These are phyloP conservation scores for Heptranchias perlo DNA, from an alignment of 2,113 vertebrate species.

Conservation along the genomic window DNA sequence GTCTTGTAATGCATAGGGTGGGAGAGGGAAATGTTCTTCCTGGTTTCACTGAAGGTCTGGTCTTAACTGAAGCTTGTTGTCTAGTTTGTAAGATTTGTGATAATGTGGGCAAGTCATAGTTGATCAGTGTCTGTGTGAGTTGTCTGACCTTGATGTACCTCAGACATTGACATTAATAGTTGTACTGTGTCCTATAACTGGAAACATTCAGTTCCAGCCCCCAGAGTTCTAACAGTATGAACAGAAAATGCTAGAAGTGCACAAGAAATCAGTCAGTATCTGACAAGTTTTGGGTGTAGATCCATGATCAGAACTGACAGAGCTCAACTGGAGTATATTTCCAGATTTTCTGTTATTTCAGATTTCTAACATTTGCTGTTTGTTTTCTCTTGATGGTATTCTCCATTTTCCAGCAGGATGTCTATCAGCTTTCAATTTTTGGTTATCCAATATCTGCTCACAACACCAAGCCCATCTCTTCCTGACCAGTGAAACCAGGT, in stretches of 20 bases:
- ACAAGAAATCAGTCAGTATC: not conserved
- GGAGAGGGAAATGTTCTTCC: not conserved
- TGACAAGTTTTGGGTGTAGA: not conserved
- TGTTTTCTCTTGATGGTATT: not conserved
- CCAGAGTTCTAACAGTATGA: not conserved
- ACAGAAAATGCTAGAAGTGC: not conserved
- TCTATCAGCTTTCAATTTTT: not conserved
- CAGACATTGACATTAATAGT: not conserved
- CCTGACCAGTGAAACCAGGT: not conserved
- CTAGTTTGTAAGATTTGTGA: not conserved
- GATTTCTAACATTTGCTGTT: not conserved
- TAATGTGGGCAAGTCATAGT: not conserved
- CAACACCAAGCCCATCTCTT: not conserved
- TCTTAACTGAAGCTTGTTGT: constrained; percentile 15
- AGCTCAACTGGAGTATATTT: not conserved
- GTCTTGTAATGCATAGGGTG: not conserved
- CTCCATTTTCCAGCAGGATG: not conserved
- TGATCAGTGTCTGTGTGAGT: constrained; percentile 19
- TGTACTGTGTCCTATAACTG: not conserved
- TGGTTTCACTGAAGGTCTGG: not conserved
- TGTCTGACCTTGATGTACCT: not conserved
- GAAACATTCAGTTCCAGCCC: not conserved
- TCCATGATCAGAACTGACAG: not conserved
- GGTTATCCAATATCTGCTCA: not conserved
- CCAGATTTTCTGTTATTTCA: not conserved